These are phyloP conservation scores for Drosophila subpulchrella DNA, from an alignment of 1,140 invertebrate genomes.

Conservation along the genomic window DNA sequence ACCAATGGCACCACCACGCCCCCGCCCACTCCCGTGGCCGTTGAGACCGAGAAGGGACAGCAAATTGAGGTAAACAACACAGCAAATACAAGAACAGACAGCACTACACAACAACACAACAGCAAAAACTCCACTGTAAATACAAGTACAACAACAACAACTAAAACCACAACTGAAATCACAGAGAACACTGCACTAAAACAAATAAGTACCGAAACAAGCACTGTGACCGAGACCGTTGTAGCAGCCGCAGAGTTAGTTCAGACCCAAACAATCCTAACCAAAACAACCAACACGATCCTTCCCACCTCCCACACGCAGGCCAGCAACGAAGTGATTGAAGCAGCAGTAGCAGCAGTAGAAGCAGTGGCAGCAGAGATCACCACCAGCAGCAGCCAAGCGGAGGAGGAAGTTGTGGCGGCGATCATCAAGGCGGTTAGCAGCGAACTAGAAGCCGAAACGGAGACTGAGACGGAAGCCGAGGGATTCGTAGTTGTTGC, in stretches of 20 bases:
- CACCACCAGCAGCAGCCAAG: slow-evolving; percentile 9
- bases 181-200: slow-evolving; percentile 47
- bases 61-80: slow-evolving; percentile 83
- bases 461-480: slow-evolving; percentile 45
- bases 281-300: slow-evolving; percentile 64
- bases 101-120: slow-evolving; percentile 44
- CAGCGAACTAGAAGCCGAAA: slow-evolving; percentile 44
- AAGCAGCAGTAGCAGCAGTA: slow-evolving; percentile 7
- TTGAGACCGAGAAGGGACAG: slow-evolving; percentile 73
- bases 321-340: slow-evolving; percentile 39
- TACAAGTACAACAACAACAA: slow-evolving; percentile 70
- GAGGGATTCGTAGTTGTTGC: slow-evolving; percentile 65
- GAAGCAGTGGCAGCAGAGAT: slow-evolving; percentile 5
- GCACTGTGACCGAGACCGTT: slow-evolving; percentile 64
- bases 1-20: slow-evolving; percentile 72
- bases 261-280: slow-evolving; percentile 73
- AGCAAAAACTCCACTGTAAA: slow-evolving; percentile 67
- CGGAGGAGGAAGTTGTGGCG: slow-evolving; percentile 73
- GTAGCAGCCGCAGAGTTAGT: slow-evolving; percentile 79
- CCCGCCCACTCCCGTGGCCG: slow-evolving; percentile 67
- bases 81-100: slow-evolving; percentile 49
- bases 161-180: slow-evolving; percentile 51
- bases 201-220: slow-evolving; percentile 36
- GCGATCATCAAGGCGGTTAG: slow-evolving; percentile 73
- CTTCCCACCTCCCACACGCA: slow-evolving; percentile 58